Evolutionary conservation across 2,113 vertebrate genomes (phyloP).

Genomic region (Seriola quinqueradiata): DNA sequence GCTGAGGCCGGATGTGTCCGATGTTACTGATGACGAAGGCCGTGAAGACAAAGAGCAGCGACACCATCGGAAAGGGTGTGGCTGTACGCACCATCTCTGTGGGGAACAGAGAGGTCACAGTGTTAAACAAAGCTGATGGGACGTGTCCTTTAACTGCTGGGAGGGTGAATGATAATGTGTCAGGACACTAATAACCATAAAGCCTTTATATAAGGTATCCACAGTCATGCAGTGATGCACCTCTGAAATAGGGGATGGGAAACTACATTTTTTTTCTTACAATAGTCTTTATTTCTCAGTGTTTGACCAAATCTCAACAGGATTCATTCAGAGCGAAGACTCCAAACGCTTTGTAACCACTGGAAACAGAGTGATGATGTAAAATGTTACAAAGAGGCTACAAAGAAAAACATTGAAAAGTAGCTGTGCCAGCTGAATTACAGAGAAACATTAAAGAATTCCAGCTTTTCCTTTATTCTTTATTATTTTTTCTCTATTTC

Average conservation of each 20-base stretch:
- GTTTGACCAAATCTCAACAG: background rate
- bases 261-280: background rate
- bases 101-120: conserved; percentile 31
- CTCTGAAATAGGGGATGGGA: background rate
- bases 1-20: conserved; percentile 95
- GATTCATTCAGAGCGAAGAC: background rate
- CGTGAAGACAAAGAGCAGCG: conserved; percentile 97
- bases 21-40: conserved; percentile 98
- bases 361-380: background rate
- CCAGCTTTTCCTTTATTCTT: background rate
- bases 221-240: background rate
- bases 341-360: background rate
- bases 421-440: background rate
- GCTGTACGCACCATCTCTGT: conserved; percentile 97
- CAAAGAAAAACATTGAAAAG: background rate
- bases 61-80: conserved; percentile 96
- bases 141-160: conserved; percentile 15
- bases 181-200: background rate
- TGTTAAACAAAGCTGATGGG: conserved; percentile 27
- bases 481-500: background rate
- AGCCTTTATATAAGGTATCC: background rate
- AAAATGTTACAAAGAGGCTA: background rate
- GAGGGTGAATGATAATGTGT: background rate
- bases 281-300: background rate
- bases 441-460: background rate